Conservation (phyloP, 53 echinoderm and acorn worm genomes). For the Glandiceps talaboti region DNA sequence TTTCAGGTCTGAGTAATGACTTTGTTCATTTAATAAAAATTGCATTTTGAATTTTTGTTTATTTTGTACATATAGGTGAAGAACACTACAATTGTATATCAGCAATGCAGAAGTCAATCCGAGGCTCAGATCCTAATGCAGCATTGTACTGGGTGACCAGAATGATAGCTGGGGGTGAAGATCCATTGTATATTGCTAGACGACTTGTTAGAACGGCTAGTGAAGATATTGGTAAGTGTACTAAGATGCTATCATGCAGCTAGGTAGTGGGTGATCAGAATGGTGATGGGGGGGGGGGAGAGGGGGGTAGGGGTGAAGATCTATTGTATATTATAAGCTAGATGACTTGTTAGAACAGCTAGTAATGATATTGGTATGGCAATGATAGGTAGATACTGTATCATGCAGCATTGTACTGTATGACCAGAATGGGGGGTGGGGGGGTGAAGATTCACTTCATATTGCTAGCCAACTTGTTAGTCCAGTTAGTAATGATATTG, state of each 20-base stretch:
- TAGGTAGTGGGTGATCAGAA: conserved; percentile 83
- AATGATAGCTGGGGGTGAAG: conserved; percentile 88
- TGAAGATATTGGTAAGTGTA: conserved; percentile 87
- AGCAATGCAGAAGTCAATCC: conserved; percentile 86
- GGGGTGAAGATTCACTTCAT: conserved; percentile 78
- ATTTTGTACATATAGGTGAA: conserved; percentile 32
- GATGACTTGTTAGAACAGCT: conserved; percentile 70
- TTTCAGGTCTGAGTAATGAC: too few species aligned
- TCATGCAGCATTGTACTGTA: conserved; percentile 92
- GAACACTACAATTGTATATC: conserved; percentile 94
- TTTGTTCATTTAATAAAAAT: conserved; percentile 6
- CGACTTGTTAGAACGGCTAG: conserved; percentile 76
- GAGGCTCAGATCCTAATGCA: conserved; percentile 70
- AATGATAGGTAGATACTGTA: too few species aligned
- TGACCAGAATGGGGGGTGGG: conserved; percentile 79
- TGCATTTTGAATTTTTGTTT: neutral
- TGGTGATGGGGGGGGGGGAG: too few species aligned
- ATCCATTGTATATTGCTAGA: conserved; percentile 73
- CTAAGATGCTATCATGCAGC: too few species aligned
- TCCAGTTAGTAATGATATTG: too few species aligned
- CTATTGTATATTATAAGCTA: conserved; percentile 72
- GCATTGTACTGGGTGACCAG: conserved; percentile 86
- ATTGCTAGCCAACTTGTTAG: conserved; percentile 75
- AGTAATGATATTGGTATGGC: conserved; percentile 92
- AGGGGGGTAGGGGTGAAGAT: conserved; percentile 85